Evolutionary conservation across 2,888 invertebrate genomes (phyloP), one percentile per base, ranked within the genome.

Genomic region (Tetragnatha montana): DNA sequence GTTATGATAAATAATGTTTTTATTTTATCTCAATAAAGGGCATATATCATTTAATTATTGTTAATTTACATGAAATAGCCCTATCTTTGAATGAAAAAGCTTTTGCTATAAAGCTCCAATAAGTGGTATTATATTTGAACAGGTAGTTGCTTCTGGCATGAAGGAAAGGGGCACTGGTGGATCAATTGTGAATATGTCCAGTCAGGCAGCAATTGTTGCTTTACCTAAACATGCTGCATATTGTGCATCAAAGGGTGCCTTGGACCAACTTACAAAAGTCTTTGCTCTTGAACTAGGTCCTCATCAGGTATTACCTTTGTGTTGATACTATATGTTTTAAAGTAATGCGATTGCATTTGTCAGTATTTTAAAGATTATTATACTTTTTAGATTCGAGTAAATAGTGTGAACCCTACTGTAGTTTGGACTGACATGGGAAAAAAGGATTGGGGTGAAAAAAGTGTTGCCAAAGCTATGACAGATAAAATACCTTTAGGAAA

Each of bases 331-430:
- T 35, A 2, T 35, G 35, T 35, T 35, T 35, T 35, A 4, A n/a
- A 35, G 35, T 35, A 2, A 35, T 35, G 35, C 4, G 35, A 35
- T 35, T 35, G 35, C 35, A 35, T 4, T 35, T 35, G 35, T 35
- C 35, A 4, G 4, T 35, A 2, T 35, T 1, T 35, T n/a, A 70
- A n/a, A 70, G 19, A n/a, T 70, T 73, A 73, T 73, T 10, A 6
- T 73, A 22, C 47, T 50, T 50, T 79, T 91, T 49, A 94, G 93
- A 98, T 99, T 92, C 95, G 99, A 22, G 96, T 97, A 0, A 99
- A 99, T 93, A 95, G 96, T 19, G 96, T 99, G 0, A 98, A 98
- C 93, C 99, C 99, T 0, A 99, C 98, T 0, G 98, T 98, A 0
- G 96, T 98, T 17, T 94, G 98, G 95, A 99, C 99, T 0, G 96